phyloP scores from a whole-genome alignment of 2,888 invertebrate species.

The Aelia acuminata region DNA sequence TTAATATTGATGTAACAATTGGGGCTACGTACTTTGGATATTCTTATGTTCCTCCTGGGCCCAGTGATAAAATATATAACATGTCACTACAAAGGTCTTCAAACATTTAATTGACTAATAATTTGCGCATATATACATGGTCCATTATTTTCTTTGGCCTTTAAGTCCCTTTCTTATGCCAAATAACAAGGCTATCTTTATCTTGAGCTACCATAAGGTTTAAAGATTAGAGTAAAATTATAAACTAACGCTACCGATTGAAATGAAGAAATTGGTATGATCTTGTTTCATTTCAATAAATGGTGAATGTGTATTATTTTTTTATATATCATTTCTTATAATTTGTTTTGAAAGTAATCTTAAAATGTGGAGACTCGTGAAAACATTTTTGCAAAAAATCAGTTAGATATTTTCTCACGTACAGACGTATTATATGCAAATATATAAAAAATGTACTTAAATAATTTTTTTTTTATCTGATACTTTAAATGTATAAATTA shows the following conservation, averaged over 20 bases:
- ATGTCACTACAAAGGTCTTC: neutral
- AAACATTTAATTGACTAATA: neutral
- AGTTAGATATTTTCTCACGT: too few species aligned
- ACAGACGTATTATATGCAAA: too few species aligned
- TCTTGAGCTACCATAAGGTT: neutral
- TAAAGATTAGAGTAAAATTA: neutral
- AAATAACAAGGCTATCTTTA: slow-evolving; percentile 3
- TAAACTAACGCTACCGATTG: neutral
- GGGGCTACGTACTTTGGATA: neutral
- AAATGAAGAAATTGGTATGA: neutral
- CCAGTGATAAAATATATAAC: neutral
- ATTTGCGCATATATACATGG: neutral
- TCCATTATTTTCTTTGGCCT: slow-evolving; percentile 11
- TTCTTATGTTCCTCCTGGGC: neutral
- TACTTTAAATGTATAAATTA: neutral
- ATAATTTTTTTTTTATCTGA: too few species aligned
- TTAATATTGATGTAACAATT: too few species aligned
- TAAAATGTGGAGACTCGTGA: too few species aligned
- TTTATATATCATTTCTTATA: too few species aligned
- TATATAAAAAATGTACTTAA: too few species aligned
- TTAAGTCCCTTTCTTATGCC: slow-evolving; percentile 13
- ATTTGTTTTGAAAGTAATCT: too few species aligned
- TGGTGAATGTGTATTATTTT: too few species aligned
- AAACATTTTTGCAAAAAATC: too few species aligned
- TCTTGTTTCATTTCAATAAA: neutral